These are phyloP conservation scores for Andrena cerasifolii DNA, from an alignment of 1,140 invertebrate genomes.

Conservation along the genomic window DNA sequence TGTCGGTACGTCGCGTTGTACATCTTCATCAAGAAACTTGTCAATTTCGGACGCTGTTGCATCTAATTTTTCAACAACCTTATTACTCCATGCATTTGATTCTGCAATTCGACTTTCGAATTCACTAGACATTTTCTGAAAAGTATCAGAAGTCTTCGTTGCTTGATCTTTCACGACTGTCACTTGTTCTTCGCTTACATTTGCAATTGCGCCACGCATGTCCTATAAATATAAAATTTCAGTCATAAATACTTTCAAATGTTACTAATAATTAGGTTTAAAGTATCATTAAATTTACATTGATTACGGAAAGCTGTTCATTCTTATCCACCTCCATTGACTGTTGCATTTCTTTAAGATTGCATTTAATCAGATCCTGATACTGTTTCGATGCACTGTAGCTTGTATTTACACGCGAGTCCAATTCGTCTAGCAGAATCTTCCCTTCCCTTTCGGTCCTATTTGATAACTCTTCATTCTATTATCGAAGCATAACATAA, in stretches of 20 bases:
- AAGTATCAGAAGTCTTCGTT: slow-evolving; percentile 42
- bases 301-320: slow-evolving; percentile 17
- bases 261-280: neutral
- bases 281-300: slow-evolving; percentile 40
- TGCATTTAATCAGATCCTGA: slow-evolving; percentile 58
- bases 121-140: slow-evolving; percentile 64
- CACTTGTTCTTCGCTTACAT: slow-evolving; percentile 64
- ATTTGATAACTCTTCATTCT: slow-evolving; percentile 55
- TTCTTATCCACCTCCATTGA: slow-evolving; percentile 65
- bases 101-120: slow-evolving; percentile 63
- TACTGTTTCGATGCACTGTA: slow-evolving; percentile 63
- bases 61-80: slow-evolving; percentile 73
- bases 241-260: slow-evolving; percentile 1
- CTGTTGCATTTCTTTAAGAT: slow-evolving; percentile 56
- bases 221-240: slow-evolving; percentile 60
- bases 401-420: slow-evolving; percentile 64
- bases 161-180: slow-evolving; percentile 66
- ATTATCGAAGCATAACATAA: slow-evolving; percentile 10
- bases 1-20: slow-evolving; percentile 82
- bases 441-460: slow-evolving; percentile 55
- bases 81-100: slow-evolving; percentile 63
- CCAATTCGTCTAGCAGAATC: slow-evolving; percentile 67
- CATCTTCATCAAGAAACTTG: slow-evolving; percentile 82
- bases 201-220: slow-evolving; percentile 61
- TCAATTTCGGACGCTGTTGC: slow-evolving; percentile 78